phyloP scores from a whole-genome alignment of 2,888 invertebrate species.

The Strigamia maritima region DNA sequence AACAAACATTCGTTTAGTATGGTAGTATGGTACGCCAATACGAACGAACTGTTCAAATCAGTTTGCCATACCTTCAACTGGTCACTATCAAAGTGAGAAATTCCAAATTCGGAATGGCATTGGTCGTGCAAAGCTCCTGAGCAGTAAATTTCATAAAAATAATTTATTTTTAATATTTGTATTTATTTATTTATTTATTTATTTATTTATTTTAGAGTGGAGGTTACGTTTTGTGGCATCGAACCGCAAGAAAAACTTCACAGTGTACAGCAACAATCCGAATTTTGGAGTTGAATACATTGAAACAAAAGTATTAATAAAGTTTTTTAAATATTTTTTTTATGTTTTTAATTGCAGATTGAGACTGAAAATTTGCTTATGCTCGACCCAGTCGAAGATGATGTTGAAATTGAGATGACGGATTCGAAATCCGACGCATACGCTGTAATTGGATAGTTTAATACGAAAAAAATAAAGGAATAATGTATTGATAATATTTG shows the following conservation, averaged over 20 bases:
- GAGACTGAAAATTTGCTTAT: constrained; percentile 55
- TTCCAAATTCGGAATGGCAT: constrained; percentile 92
- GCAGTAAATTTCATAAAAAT: constrained; percentile 54
- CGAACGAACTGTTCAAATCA: constrained; percentile 96
- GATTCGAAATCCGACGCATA: constrained; percentile 64
- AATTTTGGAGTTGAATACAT: constrained; percentile 77
- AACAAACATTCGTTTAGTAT: constrained; percentile 89
- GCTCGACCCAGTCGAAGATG: constrained; percentile 53
- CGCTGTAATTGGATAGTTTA: constrained; percentile 52
- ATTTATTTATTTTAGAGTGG: too few relatives aligned
- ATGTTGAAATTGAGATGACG: constrained; percentile 54
- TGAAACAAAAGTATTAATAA: constrained; percentile 39
- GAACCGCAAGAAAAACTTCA: constrained; percentile 81
- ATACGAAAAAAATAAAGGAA: not conserved
- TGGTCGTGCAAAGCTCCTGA: constrained; percentile 81
- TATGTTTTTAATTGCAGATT: too few relatives aligned
- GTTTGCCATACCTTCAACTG: constrained; percentile 92
- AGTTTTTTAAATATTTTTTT: too few relatives aligned
- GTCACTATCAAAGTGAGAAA: constrained; percentile 75
- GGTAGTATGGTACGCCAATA: constrained; percentile 97
- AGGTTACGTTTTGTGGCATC: constrained; percentile 76
- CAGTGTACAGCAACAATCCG: constrained; percentile 78
- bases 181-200: too few relatives aligned
- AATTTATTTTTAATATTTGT: too few relatives aligned
- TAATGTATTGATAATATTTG: too few relatives aligned